Percentiles rank a stretch among this genome's conserved stretches.
phyloP scores from a whole-genome alignment of 92 coral and sea anemone genomes.

The Chrysogorgia sp. region DNA sequence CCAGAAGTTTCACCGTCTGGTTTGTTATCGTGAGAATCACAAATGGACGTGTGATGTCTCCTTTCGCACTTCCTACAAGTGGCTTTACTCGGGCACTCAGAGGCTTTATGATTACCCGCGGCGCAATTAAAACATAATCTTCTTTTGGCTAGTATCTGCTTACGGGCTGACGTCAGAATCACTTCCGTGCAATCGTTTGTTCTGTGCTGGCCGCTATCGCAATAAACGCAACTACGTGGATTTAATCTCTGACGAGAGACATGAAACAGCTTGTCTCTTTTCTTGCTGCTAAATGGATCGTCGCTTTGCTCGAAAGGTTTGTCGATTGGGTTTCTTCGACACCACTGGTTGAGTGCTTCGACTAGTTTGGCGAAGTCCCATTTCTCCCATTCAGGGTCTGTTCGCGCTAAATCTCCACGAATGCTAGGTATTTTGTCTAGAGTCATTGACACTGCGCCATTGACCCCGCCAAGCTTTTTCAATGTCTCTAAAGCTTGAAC shows the following conservation, averaged over 20 bases:
- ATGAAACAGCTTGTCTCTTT: constrained; percentile 41
- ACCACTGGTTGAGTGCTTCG: constrained; percentile 53
- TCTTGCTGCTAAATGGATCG: constrained; percentile 3
- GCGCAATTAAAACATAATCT: constrained; percentile 69
- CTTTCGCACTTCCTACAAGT: constrained; percentile 53
- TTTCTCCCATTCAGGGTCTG: constrained; percentile 46
- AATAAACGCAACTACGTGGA: too few species aligned
- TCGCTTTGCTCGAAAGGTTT: constrained; percentile 5
- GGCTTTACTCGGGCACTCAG: constrained; percentile 47
- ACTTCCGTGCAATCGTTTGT: constrained; percentile 48
- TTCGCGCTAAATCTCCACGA: constrained; percentile 48
- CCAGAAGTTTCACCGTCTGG: constrained; percentile 12
- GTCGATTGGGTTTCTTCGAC: constrained; percentile 51
- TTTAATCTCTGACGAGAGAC: too few species aligned
- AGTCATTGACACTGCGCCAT: constrained; percentile 58
- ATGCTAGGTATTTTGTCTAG: constrained; percentile 58
- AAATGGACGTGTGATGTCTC: constrained; percentile 60
- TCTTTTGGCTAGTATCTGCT: constrained; percentile 54
- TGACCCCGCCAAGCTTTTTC: constrained; percentile 55
- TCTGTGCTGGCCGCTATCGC: constrained; percentile 50
- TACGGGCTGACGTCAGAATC: constrained; percentile 40
- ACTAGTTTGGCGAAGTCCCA: constrained; percentile 46
- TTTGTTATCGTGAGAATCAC: constrained; percentile 30
- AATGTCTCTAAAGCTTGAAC: constrained; percentile 61
- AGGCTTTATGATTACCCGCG: constrained; percentile 47